Evolutionary conservation across 2,113 vertebrate genomes (phyloP), one percentile per base, ranked within the genome.

Genomic region (Tragulus kanchil): DNA sequence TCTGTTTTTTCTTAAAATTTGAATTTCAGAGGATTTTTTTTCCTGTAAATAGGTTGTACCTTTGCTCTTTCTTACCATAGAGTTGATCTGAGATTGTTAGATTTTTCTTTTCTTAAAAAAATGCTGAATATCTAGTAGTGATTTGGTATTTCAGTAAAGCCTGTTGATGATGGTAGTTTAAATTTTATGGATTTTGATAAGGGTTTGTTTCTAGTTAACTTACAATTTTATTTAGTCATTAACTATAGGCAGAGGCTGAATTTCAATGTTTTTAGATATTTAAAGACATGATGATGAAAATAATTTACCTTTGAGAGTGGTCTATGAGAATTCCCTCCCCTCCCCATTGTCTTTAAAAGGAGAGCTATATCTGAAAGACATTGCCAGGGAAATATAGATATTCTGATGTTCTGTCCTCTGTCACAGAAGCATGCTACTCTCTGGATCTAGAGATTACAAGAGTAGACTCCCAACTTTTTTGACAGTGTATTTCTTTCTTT

Each of bases 121-220:
- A n/a, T n/a, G n/a, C n/a, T n/a, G n/a, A n/a, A n/a, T n/a, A n/a
- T n/a, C n/a, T n/a, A 73, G 56, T 94, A 13, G 14, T 86, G 26
- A 31, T 89, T 93, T 94, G 59, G 36, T 73, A 73, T 92, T 75
- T 96, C 25, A 86, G 45, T 87, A 64, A 86, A 96, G 82, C n/a
- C n/a, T 92, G 7, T 88, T 83, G 17, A 36, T 84, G 28, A 14
- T 82, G 36, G 64, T 67, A 75, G 65, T 91, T 90, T 87, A 90
- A 90, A 90, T 82, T 69, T 82, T 78, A 73, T 45, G 58, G 4
- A 14, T 85, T 81, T 93, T 83, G 26, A 21, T 4, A 12, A 26
- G 11, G 11, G 42, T 16, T 89, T 85, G 65, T 67, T 91, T 91
- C 58, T 86, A n/a, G 75, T 83, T 64, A 65, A n/a, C 26, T 88